These are phyloP conservation scores for Linepithema humile DNA, from an alignment of 1,140 invertebrate genomes.

Conservation along the genomic window DNA sequence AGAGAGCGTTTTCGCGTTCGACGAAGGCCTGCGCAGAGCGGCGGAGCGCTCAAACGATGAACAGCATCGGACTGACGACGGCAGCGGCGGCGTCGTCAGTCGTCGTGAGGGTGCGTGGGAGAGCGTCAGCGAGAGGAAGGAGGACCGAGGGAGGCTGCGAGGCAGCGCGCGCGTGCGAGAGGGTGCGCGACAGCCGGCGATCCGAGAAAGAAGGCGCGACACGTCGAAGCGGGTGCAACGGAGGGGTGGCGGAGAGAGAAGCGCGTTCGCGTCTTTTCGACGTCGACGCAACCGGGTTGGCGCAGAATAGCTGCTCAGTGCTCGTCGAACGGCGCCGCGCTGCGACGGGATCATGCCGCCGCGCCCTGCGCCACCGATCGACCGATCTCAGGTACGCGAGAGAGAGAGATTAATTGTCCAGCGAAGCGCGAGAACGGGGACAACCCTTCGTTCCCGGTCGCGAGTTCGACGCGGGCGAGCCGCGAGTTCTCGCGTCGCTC, in stretches of 20 bases:
- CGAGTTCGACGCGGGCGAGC: neutral
- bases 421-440: neutral
- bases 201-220: constrained; percentile 46
- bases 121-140: constrained; percentile 55
- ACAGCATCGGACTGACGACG: neutral
- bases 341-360: constrained; percentile 83
- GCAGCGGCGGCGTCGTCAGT: constrained; percentile 32
- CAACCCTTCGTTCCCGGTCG: neutral
- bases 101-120: constrained; percentile 61
- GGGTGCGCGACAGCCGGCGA: constrained; percentile 19
- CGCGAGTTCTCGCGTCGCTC: constrained; percentile 4
- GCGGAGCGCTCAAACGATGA: constrained; percentile 52
- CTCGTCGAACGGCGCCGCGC: constrained; percentile 82
- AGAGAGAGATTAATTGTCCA: constrained; percentile 3
- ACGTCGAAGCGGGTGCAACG: constrained; percentile 18
- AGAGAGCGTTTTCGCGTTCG: constrained; percentile 26
- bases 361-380: constrained; percentile 80
- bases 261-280: constrained; percentile 78
- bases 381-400: constrained; percentile 81
- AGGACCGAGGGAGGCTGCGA: constrained; percentile 55
- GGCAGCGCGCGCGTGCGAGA: constrained; percentile 32
- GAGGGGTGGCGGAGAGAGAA: neutral
- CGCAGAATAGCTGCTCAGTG: constrained; percentile 79
- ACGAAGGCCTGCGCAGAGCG: constrained; percentile 46
- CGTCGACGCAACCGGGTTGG: constrained; percentile 81